These are phyloP conservation scores for Xylocopa sonorina DNA, from an alignment of 1,140 invertebrate genomes.

Conservation along the genomic window DNA sequence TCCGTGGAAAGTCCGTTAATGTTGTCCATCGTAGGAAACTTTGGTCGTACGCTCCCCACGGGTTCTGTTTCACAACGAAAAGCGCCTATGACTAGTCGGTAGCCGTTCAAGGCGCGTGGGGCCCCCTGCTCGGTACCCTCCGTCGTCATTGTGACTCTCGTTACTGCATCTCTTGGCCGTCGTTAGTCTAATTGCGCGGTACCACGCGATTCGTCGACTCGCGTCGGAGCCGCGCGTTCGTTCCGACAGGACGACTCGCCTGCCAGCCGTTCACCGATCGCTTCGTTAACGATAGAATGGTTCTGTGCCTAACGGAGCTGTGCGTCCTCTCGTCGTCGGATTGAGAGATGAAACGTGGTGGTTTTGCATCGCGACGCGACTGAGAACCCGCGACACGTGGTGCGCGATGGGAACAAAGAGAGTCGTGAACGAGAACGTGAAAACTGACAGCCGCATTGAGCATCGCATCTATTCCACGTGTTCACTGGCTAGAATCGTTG, in stretches of 20 bases:
- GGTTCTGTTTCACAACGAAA: constrained; percentile 83
- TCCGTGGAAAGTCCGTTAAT: constrained; percentile 85
- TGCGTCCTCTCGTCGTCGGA: neutral
- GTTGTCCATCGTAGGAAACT: constrained; percentile 85
- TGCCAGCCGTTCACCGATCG: constrained; percentile 3
- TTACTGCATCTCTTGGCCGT: constrained; percentile 50
- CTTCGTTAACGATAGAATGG: constrained; percentile 10
- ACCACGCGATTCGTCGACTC: constrained; percentile 25
- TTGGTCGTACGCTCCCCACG: constrained; percentile 85
- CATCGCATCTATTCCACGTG: constrained; percentile 35
- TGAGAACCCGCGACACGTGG: neutral
- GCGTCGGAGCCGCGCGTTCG: constrained; percentile 23
- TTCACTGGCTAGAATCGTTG: neutral
- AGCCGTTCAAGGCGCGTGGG: constrained; percentile 22
- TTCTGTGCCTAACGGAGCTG: constrained; percentile 26
- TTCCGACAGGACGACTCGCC: constrained; percentile 21
- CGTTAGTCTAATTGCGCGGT: constrained; percentile 24
- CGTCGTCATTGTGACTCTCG: constrained; percentile 17
- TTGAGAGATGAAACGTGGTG: neutral
- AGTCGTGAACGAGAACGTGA: neutral
- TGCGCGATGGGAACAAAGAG: no score
- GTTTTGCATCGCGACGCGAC: neutral
- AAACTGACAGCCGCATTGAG: constrained; percentile 43
- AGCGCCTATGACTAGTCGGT: constrained; percentile 28
- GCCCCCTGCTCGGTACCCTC: constrained; percentile 32